phyloP scores from a whole-genome alignment of 2,888 invertebrate genomes.

The Temnothorax rugatulus region DNA sequence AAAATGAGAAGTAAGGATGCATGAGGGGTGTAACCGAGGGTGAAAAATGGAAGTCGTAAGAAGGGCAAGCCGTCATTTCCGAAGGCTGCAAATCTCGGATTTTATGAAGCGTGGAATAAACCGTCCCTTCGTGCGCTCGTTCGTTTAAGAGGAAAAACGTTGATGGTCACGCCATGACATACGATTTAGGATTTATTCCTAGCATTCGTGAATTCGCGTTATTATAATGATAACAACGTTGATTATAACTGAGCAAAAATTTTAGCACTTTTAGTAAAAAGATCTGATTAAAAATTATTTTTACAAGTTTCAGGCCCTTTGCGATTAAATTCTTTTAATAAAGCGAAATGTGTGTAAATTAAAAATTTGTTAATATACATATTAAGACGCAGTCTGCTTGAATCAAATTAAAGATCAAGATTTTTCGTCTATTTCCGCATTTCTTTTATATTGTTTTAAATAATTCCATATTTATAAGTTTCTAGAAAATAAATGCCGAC shows the following conservation, averaged over 20 bases:
- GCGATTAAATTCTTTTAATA: not conserved
- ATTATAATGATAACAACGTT: not conserved
- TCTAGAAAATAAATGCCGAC: not conserved
- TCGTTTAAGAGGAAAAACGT: conserved; percentile 32
- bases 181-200: conserved; percentile 25
- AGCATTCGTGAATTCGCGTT: not conserved
- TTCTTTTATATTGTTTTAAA: not conserved
- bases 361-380: not conserved
- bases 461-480: conserved; percentile 23
- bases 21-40: not conserved
- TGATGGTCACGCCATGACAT: conserved; percentile 34
- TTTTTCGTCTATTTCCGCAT: no score
- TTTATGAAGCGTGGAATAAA: conserved; percentile 55
- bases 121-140: conserved; percentile 21
- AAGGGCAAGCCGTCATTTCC: conserved; percentile 65
- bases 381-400: not conserved
- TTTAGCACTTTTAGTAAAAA: not conserved
- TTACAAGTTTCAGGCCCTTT: not conserved
- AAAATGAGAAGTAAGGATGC: conserved; percentile 26
- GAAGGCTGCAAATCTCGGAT: conserved; percentile 71
- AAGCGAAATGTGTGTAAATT: not conserved
- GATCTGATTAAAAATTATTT: not conserved
- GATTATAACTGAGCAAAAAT: not conserved
- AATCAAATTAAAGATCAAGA: not conserved
- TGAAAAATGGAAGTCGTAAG: conserved; percentile 41